These are phyloP conservation scores for Strix uralensis DNA, from an alignment of 2,113 vertebrate species.

Conservation along the genomic window DNA sequence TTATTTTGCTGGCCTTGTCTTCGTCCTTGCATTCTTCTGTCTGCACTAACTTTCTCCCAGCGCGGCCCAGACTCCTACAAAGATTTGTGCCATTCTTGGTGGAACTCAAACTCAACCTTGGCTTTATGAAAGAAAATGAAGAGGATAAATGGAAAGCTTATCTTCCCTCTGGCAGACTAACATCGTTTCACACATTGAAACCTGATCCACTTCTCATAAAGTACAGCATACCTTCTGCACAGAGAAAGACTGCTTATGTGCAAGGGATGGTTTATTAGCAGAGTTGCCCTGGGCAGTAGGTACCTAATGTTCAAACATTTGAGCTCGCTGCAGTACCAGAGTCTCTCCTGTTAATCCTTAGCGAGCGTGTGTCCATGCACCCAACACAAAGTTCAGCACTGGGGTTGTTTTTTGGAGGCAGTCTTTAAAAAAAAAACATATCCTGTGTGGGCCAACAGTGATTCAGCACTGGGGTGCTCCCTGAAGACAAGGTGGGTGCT, in stretches of 20 bases:
- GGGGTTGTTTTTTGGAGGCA: neutral
- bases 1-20: too few species aligned
- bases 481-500: rapidly evolving
- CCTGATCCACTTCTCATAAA: too few species aligned
- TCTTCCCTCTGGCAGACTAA: neutral
- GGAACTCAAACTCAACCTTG: neutral
- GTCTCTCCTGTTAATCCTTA: neutral
- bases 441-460: rapidly evolving
- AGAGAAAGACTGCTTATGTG: neutral
- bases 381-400: too few species aligned
- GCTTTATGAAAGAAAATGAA: neutral
- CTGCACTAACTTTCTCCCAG: too few species aligned
- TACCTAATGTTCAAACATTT: neutral
- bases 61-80: too few species aligned
- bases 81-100: neutral
- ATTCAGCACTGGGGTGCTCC: neutral
- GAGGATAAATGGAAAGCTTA: neutral
- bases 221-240: neutral
- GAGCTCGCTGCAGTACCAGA: neutral
- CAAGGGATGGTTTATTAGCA: neutral
- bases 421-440: neutral
- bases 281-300: neutral
- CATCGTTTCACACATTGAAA: neutral
- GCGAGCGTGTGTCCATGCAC: rapidly evolving
- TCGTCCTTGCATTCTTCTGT: too few species aligned